Conservation (phyloP, 2,888 invertebrate genomes). For the Ectemnius cavifrons region DNA sequence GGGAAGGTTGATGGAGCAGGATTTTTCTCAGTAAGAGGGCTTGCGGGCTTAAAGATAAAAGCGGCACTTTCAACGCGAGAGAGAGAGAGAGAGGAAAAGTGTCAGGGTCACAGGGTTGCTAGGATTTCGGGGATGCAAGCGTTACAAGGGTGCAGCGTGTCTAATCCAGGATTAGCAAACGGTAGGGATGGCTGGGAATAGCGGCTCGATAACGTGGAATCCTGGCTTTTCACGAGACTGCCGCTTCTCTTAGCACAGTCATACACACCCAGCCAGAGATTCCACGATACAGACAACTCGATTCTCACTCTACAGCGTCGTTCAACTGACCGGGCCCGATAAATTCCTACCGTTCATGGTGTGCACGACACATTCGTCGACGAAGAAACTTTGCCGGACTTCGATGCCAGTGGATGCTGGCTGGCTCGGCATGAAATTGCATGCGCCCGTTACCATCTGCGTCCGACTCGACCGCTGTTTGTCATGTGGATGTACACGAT, state of each 20-base stretch:
- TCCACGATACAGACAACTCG: not conserved
- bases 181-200: not conserved
- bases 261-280: too few relatives aligned
- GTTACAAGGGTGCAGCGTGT: conserved; percentile 4
- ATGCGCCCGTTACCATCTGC: not conserved
- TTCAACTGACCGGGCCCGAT: conserved; percentile 1
- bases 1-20: too few relatives aligned
- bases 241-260: not conserved
- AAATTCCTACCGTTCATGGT: not conserved
- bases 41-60: too few relatives aligned
- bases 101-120: too few relatives aligned
- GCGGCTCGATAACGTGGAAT: conserved; percentile 3
- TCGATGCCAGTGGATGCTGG: not conserved
- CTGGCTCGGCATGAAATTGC: not conserved
- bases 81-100: too few relatives aligned
- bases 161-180: conserved; percentile 4
- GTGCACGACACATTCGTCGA: not conserved
- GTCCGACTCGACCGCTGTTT: too few relatives aligned
- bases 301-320: not conserved
- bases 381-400: conserved; percentile 2
- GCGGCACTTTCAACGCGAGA: too few relatives aligned
- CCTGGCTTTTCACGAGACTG: conserved; percentile 4
- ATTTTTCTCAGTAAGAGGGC: too few relatives aligned
- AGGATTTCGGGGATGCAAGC: not conserved
- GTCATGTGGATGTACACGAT: too few relatives aligned